Base-by-base conservation (phyloP, 2,113 vertebrate species). In the Chlamydotis undulata region DNA sequence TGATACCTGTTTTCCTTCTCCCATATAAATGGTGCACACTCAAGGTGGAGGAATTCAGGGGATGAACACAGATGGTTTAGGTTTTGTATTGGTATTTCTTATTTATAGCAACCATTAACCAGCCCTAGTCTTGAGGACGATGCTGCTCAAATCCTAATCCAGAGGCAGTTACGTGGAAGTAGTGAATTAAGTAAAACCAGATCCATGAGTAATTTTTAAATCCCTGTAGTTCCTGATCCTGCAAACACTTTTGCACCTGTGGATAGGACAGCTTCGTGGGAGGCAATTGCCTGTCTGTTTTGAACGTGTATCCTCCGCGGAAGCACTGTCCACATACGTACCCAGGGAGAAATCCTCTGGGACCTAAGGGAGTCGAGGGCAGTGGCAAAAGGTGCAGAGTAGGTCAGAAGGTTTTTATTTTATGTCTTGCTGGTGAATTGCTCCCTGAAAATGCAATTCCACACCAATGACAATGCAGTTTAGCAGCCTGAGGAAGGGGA, bases 21-120 rank as follows among this genome's bases (percentile, higher is more conserved):
- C 21, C 1, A 0, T 55, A 0, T 50, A 60, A 7, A 5, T 39
- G n/a, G 17, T 61, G 33, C 8, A 25, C 52, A 56, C 23, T 77
- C 65, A 84, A 55, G 79, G 33, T 82, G 50, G 78, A 31, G 78
- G 55, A 73, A 47, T 17, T 4, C 33, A 43, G 35, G 23, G 26
- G 35, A 71, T 73, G 65, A 94, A 85, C 69, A 70, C 61, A 87
- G 74, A 67, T 63, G 83, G 37, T 70, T 67, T 47, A 70, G 57
- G 31, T 57, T 94, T 92, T 76, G 57, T 69, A 50, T 33, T 76
- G 60, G 43, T 82, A 41, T 95, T 94, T 93, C 52, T 92, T 93
- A 84, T 76, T 94, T 93, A 93, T 84, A 94, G 87, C 65, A 92
- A 78, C 87, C 50, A 37, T 82, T 95, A 94, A 75, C 26, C 71